phyloP scores from a whole-genome alignment of 1,140 invertebrate species.

The Calephelis virginiensis region DNA sequence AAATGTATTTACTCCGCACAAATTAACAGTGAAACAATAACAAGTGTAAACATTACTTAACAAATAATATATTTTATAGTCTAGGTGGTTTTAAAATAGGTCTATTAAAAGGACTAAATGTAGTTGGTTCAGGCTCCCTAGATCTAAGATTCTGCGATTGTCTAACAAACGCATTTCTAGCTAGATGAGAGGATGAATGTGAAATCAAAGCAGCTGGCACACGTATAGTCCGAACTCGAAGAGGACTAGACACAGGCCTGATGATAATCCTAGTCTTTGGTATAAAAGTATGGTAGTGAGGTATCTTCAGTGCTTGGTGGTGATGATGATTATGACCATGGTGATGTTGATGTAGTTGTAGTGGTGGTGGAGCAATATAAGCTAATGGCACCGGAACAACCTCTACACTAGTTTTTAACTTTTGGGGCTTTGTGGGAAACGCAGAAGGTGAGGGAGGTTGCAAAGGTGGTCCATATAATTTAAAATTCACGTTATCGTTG shows the following conservation, averaged over 20 bases:
- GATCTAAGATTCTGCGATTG: conserved; percentile 38
- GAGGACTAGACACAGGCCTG: conserved; percentile 33
- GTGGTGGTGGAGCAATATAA: conserved; percentile 62
- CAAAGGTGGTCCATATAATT: conserved; percentile 48
- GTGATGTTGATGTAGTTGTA: conserved; percentile 39
- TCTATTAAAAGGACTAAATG: conserved; percentile 47
- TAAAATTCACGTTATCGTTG: conserved; percentile 60
- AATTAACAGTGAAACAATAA: conserved; percentile 48
- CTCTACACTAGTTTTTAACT: conserved; percentile 64
- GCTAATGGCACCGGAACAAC: conserved; percentile 60
- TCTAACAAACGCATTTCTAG: conserved; percentile 29
- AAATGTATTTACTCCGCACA: conserved; percentile 28
- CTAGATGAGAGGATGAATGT: conserved; percentile 35
- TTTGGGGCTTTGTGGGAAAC: conserved; percentile 37
- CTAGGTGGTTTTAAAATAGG: conserved; percentile 52
- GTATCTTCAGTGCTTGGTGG: conserved; percentile 39
- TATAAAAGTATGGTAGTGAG: conserved; percentile 51
- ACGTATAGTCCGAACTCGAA: conserved; percentile 36
- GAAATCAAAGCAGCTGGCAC: conserved; percentile 34
- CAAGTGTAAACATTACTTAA: conserved; percentile 37
- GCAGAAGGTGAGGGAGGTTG: conserved; percentile 29
- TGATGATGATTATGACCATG: conserved; percentile 35
- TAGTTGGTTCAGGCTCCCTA: conserved; percentile 54
- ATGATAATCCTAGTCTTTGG: conserved; percentile 59
- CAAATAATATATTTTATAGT: conserved; percentile 35